A percentile compares a stretch with the other conserved stretches of the same genome.
Evolutionary conservation across 2,797 vertebrate species (phyloP).

Genomic region (Apogon talboti): DNA sequence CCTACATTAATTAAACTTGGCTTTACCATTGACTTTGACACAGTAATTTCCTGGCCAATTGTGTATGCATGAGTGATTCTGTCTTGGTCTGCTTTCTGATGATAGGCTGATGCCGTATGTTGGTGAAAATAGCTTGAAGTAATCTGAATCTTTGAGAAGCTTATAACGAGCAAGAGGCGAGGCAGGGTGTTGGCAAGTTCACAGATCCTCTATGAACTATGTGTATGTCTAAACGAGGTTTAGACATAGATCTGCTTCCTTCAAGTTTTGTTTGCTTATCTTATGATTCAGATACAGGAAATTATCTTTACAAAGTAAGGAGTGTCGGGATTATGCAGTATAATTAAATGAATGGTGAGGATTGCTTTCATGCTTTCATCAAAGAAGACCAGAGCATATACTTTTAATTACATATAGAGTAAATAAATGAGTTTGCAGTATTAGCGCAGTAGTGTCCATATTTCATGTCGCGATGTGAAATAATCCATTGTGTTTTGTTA

Average conservation of each 20-base stretch:
- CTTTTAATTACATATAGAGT: background rate
- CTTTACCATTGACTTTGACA: conserved; percentile 70
- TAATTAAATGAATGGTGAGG: conserved; percentile 38
- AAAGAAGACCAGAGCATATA: conserved; percentile 15
- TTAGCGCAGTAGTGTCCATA: conserved; percentile 17
- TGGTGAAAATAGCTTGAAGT: conserved; percentile 72
- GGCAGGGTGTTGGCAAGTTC: conserved; percentile 48
- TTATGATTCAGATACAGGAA: conserved; percentile 44
- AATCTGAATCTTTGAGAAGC: conserved; percentile 68
- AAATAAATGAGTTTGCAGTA: conserved; percentile 5
- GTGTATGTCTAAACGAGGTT: too few species aligned
- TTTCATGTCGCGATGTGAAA: conserved; percentile 15
- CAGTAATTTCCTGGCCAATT: conserved; percentile 65
- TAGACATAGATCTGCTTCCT: conserved; percentile 52
- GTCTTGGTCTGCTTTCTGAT: conserved; percentile 64
- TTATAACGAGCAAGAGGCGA: conserved; percentile 49
- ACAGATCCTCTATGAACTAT: conserved; percentile 49
- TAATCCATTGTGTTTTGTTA: background rate
- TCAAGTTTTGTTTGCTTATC: conserved; percentile 41
- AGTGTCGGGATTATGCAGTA: conserved; percentile 48
- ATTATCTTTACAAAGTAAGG: conserved; percentile 42
- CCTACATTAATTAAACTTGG: conserved; percentile 71
- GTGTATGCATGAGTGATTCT: conserved; percentile 67
- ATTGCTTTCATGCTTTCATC: conserved; percentile 38
- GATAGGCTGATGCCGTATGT: conserved; percentile 60